A percentile compares a stretch with the other conserved stretches of the same genome.
Conservation (phyloP, 2,797 vertebrate species). For the Hoplostethus mediterraneus region DNA sequence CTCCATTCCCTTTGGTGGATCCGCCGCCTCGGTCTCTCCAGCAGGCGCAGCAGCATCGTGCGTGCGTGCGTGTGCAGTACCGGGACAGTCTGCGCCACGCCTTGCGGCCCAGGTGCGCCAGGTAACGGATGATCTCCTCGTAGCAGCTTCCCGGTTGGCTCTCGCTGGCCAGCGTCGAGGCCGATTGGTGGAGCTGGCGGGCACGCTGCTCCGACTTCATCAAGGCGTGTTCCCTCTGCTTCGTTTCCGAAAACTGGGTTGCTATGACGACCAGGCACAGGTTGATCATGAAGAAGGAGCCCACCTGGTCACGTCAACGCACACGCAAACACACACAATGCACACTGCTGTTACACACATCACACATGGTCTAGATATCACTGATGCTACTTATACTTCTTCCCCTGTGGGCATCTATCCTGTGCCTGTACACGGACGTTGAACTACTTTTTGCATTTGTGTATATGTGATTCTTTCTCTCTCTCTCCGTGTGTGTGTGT, state of each 20-base stretch:
- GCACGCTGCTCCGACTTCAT: constrained; percentile 96
- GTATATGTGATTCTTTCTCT: no score
- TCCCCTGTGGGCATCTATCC: neutral
- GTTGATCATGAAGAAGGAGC: constrained; percentile 99
- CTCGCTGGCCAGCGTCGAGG: constrained; percentile 96
- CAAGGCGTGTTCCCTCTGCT: constrained; percentile 97
- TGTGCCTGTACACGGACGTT: neutral
- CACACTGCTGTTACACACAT: constrained; percentile 13
- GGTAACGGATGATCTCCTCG: constrained; percentile 94
- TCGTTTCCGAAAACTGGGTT: constrained; percentile 98
- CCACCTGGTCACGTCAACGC: constrained; percentile 85
- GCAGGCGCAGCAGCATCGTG: constrained; percentile 45
- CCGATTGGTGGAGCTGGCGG: constrained; percentile 92
- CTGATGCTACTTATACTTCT: no score
- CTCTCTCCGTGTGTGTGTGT: neutral
- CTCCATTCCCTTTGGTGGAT: constrained; percentile 69
- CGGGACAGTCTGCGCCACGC: constrained; percentile 86
- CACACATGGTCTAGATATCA: neutral
- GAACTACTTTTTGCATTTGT: no score
- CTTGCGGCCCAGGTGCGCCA: constrained; percentile 92
- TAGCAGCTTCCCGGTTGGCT: constrained; percentile 97
- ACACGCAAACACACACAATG: neutral
- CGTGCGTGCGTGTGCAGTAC: constrained; percentile 54
- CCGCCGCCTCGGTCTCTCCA: constrained; percentile 73
- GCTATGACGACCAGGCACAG: constrained; percentile 99